phyloP scores from a whole-genome alignment of 2,888 invertebrate species.

The Drosophila hawaiiensis region DNA sequence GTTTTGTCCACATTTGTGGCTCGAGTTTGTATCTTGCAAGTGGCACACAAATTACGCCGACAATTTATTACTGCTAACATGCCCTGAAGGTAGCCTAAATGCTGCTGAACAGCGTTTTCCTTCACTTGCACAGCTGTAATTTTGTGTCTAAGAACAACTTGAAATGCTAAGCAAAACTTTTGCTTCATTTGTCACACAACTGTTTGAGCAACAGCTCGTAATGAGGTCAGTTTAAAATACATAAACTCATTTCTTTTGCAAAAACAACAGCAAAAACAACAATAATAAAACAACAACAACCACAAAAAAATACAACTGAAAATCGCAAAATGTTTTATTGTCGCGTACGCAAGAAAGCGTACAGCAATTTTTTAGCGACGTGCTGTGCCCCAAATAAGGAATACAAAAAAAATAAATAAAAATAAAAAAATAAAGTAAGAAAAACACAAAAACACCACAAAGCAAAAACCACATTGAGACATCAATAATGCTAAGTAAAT shows the following conservation, averaged over 20 bases:
- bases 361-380: constrained; percentile 55
- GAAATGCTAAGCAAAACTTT: constrained; percentile 8
- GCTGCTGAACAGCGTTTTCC: not conserved
- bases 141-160: not conserved
- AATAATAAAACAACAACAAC: constrained; percentile 17
- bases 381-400: constrained; percentile 67
- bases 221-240: constrained; percentile 75
- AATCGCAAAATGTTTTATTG: constrained; percentile 64
- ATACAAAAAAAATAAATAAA: constrained; percentile 4
- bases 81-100: not conserved
- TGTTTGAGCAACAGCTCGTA: constrained; percentile 40
- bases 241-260: constrained; percentile 64
- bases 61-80: constrained; percentile 6
- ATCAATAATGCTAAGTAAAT: constrained; percentile 72
- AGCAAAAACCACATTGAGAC: constrained; percentile 35
- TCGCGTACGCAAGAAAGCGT: constrained; percentile 74
- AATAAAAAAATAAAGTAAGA: not conserved
- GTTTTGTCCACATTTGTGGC: constrained; percentile 4
- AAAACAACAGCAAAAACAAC: constrained; percentile 54
- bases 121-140: not conserved
- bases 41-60: constrained; percentile 1
- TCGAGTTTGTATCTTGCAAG: constrained; percentile 2
- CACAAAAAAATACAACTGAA: constrained; percentile 29
- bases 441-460: constrained; percentile 18
- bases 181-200: constrained; percentile 21